Percentiles rank a stretch among this genome's conserved stretches.
phyloP scores from a whole-genome alignment of 2,113 vertebrate species.

The Empidonax traillii region DNA sequence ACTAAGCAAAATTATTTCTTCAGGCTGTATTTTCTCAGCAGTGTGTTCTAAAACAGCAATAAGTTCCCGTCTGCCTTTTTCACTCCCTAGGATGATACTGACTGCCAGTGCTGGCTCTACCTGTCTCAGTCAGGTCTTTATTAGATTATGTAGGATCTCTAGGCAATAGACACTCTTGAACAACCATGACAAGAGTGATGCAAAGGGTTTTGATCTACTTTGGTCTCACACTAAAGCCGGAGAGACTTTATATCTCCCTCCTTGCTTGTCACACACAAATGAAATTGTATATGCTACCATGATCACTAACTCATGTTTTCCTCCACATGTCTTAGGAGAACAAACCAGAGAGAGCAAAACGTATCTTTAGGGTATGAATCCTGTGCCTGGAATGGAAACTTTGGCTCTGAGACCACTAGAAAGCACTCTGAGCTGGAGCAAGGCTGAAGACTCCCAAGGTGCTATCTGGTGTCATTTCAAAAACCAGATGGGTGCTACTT shows the following conservation, averaged over 20 bases:
- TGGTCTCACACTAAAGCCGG: background rate
- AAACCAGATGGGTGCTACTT: background rate
- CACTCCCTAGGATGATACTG: background rate
- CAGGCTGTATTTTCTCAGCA: background rate
- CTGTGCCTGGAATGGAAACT: background rate
- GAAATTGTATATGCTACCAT: background rate
- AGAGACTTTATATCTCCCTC: background rate
- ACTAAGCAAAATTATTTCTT: background rate
- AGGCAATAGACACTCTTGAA: background rate
- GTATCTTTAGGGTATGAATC: background rate
- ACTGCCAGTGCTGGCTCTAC: background rate
- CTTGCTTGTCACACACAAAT: background rate
- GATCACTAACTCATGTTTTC: background rate
- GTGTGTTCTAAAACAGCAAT: background rate
- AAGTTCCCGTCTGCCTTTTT: background rate
- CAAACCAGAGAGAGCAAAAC: background rate
- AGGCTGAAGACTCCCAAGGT: background rate
- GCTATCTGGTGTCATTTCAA: background rate
- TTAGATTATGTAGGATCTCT: background rate
- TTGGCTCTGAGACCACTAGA: background rate
- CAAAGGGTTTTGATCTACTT: background rate
- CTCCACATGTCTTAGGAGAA: background rate
- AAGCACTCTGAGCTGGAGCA: background rate
- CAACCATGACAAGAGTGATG: background rate
- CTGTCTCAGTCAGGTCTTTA: background rate